A percentile compares a stretch with the other conserved stretches of the same genome.
phyloP scores from a whole-genome alignment of 2,113 vertebrate species.

The Saccopteryx bilineata region DNA sequence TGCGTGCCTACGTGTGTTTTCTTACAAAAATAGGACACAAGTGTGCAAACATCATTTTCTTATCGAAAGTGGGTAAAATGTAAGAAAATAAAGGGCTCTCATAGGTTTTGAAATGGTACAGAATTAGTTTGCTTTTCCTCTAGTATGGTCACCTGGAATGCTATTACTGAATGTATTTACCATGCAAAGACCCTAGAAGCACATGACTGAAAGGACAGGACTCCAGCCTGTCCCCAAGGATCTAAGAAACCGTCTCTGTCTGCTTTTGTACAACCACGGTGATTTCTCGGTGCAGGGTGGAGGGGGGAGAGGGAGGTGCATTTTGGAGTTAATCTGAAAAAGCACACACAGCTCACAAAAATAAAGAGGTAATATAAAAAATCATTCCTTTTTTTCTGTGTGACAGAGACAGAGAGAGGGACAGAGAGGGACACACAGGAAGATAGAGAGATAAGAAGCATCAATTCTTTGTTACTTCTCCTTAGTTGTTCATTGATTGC shows the following conservation, averaged over 20 bases:
- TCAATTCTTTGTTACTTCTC: no score
- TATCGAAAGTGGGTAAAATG: not conserved
- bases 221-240: fast-evolving
- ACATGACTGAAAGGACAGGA: not conserved
- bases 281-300: not conserved
- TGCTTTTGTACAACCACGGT: not conserved
- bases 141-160: not conserved
- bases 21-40: conserved; percentile 18
- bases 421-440: no score
- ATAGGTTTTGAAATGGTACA: not conserved
- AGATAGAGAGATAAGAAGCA: no score
- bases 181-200: fast-evolving
- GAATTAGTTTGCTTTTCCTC: not conserved
- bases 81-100: not conserved
- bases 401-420: no score
- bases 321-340: not conserved
- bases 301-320: no score
- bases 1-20: not conserved
- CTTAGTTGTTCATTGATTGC: no score
- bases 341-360: not conserved
- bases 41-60: not conserved
- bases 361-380: not conserved
- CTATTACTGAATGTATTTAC: not conserved
- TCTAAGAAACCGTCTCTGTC: fast-evolving
- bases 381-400: not conserved